Conservation (phyloP, 2,113 vertebrate genomes). For the Aleadryas rufinucha region DNA sequence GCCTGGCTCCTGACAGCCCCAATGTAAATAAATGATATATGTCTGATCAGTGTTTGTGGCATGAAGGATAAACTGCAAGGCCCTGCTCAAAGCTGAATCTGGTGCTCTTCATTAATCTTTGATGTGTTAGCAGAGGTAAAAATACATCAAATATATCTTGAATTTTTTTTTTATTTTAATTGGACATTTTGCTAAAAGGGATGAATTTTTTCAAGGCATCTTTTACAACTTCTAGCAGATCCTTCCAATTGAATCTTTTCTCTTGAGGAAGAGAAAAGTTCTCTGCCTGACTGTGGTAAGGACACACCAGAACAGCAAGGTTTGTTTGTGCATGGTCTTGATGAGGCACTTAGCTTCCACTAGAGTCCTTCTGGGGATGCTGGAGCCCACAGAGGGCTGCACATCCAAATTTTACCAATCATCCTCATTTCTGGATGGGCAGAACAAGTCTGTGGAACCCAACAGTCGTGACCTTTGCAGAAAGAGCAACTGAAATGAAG, state of each 20-base stretch:
- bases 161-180: no score
- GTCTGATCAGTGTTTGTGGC: not conserved
- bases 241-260: no score
- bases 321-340: not conserved
- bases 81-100: not conserved
- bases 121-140: not conserved
- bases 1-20: not conserved
- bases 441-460: not conserved
- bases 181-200: no score
- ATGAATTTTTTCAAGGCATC: no score
- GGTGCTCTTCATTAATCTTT: not conserved
- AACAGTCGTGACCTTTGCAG: conserved; percentile 8
- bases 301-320: not conserved
- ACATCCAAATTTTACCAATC: not conserved
- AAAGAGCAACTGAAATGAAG: not conserved
- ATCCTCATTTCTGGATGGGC: not conserved
- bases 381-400: not conserved
- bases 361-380: not conserved
- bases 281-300: not conserved
- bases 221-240: no score
- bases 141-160: conserved; percentile 18
- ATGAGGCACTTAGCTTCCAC: not conserved
- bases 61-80: not conserved
- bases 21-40: conserved; percentile 27
- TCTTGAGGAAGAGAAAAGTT: not conserved